Evolutionary conservation across 1,140 invertebrate species (phyloP), one percentile per base, ranked within the genome.

Genomic region (Papilio helenus): DNA sequence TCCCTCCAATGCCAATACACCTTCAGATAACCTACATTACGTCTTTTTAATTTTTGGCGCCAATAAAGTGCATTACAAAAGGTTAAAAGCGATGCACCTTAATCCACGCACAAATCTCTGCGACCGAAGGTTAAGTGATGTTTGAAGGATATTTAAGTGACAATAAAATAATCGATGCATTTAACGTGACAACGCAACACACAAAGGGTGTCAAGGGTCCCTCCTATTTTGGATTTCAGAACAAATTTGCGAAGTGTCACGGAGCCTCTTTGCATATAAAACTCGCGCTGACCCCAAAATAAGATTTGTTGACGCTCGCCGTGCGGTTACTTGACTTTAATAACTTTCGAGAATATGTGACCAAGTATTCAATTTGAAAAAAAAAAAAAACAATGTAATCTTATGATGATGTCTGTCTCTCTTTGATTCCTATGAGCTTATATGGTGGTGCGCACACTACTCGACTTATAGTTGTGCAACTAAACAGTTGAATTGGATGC

Each of bases 91-190:
- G 12, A 73, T 20, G 9, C 34, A 73, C 9, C 20, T 68, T 68
- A 68, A 68, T 68, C 29, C 29, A 23, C 65, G 14, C 34, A 34
- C 44, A 49, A 49, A 49, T 26, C 20, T 73, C 23, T 8, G 1
- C 0, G 12, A 26, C 16, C 4, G 44, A 20, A 73, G 72, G 72
- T 73, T 73, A 73, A 73, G 42, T 42, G 42, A 42, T 49, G 14
- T 73, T 73, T 73, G 12, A 49, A 49, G 72, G 44, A 73, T 73
- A 26, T 73, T 49, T 49, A 49, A n/a, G 42, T 44, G 72, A 49
- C 72, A 73, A 73, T 73, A 73, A 73, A 73, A 23, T 23, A 73
- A 73, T 73, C 42, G 20, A 49, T 26, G 72, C 42, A 73, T 14
- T 46, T 44, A 73, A 49, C 10, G 12, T 26, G 72, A 73, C 39